phyloP scores from a whole-genome alignment of 2,113 vertebrate species.

The Drymodes brunneopygia region DNA sequence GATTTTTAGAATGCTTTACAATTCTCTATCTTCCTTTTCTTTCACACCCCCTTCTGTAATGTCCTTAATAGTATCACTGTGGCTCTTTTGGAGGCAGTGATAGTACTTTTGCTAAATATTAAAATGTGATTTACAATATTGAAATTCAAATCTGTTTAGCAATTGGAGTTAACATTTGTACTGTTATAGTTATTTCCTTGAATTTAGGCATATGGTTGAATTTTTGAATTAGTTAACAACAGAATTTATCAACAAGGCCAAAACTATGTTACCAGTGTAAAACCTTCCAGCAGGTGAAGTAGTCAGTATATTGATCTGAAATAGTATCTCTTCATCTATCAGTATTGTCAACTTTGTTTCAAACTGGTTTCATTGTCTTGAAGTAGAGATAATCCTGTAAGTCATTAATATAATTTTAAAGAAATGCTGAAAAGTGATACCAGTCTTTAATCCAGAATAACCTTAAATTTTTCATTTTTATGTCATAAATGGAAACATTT shows the following conservation, averaged over 20 bases:
- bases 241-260: background rate
- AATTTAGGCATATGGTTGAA: background rate
- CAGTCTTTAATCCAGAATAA: background rate
- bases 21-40: background rate
- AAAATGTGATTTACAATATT: background rate
- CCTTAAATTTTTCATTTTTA: slow-evolving; percentile 4
- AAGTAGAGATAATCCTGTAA: background rate
- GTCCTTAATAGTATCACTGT: background rate
- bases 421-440: background rate
- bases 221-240: background rate
- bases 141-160: background rate
- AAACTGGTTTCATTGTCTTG: background rate
- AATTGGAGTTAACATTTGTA: background rate
- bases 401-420: background rate
- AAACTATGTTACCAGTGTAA: background rate
- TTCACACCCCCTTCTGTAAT: background rate
- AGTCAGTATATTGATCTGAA: background rate
- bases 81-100: background rate
- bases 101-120: background rate
- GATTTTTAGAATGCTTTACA: background rate
- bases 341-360: background rate
- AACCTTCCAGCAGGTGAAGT: background rate
- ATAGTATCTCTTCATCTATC: background rate
- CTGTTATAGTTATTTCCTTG: background rate
- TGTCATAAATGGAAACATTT: slow-evolving; percentile 15